Percentiles rank a stretch among this genome's conserved stretches.
Conservation (phyloP, 2,797 vertebrate species). For the Amphiprion clarkii region DNA sequence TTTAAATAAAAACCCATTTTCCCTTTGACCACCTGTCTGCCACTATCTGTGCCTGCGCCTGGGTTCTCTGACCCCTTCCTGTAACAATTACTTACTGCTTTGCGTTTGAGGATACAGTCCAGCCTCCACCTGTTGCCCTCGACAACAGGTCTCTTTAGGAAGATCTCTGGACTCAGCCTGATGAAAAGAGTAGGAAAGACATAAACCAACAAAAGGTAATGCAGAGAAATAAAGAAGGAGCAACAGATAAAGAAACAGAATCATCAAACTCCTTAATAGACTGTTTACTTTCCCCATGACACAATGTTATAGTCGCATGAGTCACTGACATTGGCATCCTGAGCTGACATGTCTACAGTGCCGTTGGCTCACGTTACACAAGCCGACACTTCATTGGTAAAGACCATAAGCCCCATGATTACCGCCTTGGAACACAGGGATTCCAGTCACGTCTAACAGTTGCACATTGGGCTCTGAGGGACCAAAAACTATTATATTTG, state of each 20-base stretch:
- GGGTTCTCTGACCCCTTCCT: no score
- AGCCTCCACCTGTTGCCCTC: conserved; percentile 97
- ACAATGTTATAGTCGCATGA: conserved; percentile 48
- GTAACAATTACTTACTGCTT: conserved; percentile 89
- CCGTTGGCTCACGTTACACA: conserved; percentile 47
- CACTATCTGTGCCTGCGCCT: no score
- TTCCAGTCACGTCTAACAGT: conserved; percentile 32
- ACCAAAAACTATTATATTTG: conserved; percentile 29
- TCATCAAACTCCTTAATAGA: no score
- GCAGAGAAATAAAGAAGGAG: background rate
- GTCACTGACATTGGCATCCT: conserved; percentile 47
- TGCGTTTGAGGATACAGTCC: conserved; percentile 94
- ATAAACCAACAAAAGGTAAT: conserved; percentile 4
- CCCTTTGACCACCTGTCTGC: no score
- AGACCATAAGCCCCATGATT: conserved; percentile 60
- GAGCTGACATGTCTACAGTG: conserved; percentile 33
- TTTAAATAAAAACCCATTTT: no score
- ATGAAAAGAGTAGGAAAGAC: background rate
- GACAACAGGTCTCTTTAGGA: conserved; percentile 96
- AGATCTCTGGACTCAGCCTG: conserved; percentile 98
- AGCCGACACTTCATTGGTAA: conserved; percentile 53
- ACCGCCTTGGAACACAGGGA: conserved; percentile 41
- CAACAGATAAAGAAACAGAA: no score
- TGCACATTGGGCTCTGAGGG: conserved; percentile 8
- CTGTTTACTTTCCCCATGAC: conserved; percentile 13